Conservation (phyloP, 2,888 invertebrate genomes). For the Dryobotodes eremita region DNA sequence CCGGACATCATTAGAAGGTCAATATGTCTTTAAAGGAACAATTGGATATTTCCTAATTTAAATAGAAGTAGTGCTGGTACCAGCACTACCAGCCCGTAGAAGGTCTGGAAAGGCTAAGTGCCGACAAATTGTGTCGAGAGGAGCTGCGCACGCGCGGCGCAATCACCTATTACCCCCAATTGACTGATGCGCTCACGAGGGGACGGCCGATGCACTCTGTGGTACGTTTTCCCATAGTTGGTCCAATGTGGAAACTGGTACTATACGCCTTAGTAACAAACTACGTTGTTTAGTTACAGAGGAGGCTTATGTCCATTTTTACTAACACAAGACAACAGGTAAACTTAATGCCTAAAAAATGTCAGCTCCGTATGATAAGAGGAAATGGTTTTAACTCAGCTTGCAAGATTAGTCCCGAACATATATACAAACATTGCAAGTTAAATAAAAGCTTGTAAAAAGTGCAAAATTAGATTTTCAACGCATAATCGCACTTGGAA, state of each 20-base stretch:
- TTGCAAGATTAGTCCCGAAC: too few species aligned
- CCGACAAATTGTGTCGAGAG: constrained; percentile 46
- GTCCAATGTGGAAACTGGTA: background rate
- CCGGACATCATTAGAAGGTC: background rate
- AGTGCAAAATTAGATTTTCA: background rate
- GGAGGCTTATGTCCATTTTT: background rate
- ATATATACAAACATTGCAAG: too few species aligned
- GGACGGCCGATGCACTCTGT: constrained; percentile 18
- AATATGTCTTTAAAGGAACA: background rate
- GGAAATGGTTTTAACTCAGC: too few species aligned
- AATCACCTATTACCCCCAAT: constrained; percentile 55
- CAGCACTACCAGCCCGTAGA: background rate
- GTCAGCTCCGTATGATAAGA: too few species aligned
- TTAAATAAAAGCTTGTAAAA: too few species aligned
- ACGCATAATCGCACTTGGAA: background rate
- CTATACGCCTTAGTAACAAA: background rate
- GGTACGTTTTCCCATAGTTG: constrained; percentile 12
- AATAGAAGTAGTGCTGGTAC: background rate
- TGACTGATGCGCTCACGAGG: constrained; percentile 36
- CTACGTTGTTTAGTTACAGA: background rate
- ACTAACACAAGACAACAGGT: background rate
- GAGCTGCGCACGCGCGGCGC: constrained; percentile 43
- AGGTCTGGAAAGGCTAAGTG: constrained; percentile 25
- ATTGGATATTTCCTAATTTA: background rate
- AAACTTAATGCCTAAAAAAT: background rate